Conservation (phyloP, 2,888 invertebrate genomes). For the Leucophenga maculata region DNA sequence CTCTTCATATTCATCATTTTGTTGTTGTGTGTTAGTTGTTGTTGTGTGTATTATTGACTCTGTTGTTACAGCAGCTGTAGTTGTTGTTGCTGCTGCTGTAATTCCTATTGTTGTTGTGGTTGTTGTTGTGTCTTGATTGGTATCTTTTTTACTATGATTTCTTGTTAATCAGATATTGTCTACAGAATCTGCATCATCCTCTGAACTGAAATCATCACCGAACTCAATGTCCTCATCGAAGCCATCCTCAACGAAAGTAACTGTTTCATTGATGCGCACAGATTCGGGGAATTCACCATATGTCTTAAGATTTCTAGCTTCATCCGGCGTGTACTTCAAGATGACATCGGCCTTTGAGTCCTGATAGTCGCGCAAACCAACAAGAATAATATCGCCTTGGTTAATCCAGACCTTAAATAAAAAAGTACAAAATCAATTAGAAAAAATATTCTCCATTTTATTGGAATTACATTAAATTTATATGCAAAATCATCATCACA, state of each 20-base stretch:
- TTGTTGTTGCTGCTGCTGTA: constrained; percentile 29
- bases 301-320: constrained; percentile 98
- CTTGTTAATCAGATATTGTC: constrained; percentile 76
- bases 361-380: constrained; percentile 97
- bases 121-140: constrained; percentile 8
- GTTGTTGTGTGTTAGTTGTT: too few species aligned
- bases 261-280: constrained; percentile 96
- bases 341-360: constrained; percentile 99
- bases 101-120: constrained; percentile 14
- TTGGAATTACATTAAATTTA: too few species aligned
- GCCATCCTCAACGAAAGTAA: constrained; percentile 94
- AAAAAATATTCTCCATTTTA: too few species aligned
- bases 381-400: constrained; percentile 97
- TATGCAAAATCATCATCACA: too few species aligned
- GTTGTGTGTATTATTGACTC: background rate
- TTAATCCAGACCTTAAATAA: constrained; percentile 91
- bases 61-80: constrained; percentile 29
- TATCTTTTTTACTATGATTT: constrained; percentile 40
- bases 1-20: too few species aligned
- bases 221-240: constrained; percentile 98
- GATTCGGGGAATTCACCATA: constrained; percentile 99
- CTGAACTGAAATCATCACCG: constrained; percentile 94
- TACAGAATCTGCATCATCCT: constrained; percentile 86
- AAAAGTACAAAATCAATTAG: constrained; percentile 28
- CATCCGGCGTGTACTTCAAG: constrained; percentile 98